phyloP scores from a whole-genome alignment of 2,888 invertebrate genomes.

The Steinernema scapterisci region DNA sequence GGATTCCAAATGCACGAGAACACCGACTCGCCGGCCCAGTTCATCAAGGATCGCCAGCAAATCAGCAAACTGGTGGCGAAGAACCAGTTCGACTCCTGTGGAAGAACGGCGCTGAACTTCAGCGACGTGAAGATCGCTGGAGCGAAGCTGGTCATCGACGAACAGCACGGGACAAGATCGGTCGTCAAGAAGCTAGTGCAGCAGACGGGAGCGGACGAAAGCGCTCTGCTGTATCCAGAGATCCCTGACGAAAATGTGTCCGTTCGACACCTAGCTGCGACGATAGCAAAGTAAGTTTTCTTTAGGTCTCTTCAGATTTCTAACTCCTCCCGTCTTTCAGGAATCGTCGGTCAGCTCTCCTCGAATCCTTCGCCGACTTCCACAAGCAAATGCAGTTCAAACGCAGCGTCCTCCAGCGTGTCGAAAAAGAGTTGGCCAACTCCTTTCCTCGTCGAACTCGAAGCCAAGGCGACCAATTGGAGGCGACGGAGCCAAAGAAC shows the following conservation, averaged over 20 bases:
- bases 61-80: neutral
- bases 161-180: constrained; percentile 48
- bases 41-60: neutral
- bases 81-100: constrained; percentile 35
- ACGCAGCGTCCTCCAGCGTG: constrained; percentile 44
- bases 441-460: neutral
- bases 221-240: constrained; percentile 52
- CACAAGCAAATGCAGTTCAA: constrained; percentile 60
- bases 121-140: constrained; percentile 48
- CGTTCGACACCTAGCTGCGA: constrained; percentile 36
- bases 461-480: neutral
- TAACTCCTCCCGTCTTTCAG: constrained; percentile 40
- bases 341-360: constrained; percentile 49
- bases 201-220: constrained; percentile 50
- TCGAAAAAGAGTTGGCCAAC: neutral
- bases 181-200: constrained; percentile 48
- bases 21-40: neutral
- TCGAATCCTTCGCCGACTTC: constrained; percentile 56
- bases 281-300: constrained; percentile 46
- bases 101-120: constrained; percentile 37
- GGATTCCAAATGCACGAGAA: neutral
- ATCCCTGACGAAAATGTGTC: constrained; percentile 41
- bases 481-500: too few relatives aligned
- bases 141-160: constrained; percentile 54
- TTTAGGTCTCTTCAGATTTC: too few relatives aligned